Evolutionary conservation across 2,113 vertebrate species (phyloP), one percentile per base, ranked within the genome.

Genomic region (Centropristis striata): DNA sequence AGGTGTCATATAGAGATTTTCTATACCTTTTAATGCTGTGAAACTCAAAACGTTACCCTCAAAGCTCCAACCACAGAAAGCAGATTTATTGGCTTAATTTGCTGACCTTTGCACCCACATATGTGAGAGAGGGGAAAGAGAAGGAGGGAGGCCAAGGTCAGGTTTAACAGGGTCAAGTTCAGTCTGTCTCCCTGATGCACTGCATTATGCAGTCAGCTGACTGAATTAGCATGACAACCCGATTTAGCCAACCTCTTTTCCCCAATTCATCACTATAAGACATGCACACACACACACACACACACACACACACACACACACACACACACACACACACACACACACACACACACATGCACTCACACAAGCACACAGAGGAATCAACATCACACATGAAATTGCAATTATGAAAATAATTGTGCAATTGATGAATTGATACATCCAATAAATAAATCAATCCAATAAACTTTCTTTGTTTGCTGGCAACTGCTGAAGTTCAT

Each of bases 131-230:
- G 76, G 47, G 75, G 81, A 51, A 25, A 76, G 81, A 70, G 63
- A 69, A 54, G 71, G 73, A 60, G 63, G 68, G 75, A 87, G 93
- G 90, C 88, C 94, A 95, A 95, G 94, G 94, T 95, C 92, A 94
- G 85, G 88, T 94, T 93, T 92, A 95, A 93, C 93, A 88, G 89
- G 94, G 94, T 94, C 94, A 94, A 94, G 94, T 95, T 95, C 92
- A 95, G 87, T 86, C 83, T 86, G 78, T 63, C 92, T 95, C 92
- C 88, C 86, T 87, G 79, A 88, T 92, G 93, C 91, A 92, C 90
- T 92, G 84, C 88, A 94, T 95, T 95, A 95, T 93, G 89, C 91
- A 94, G 93, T 93, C 94, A 92, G 90, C 91, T 93, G 91, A 91
- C 90, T 90, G 92, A 94, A 95, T 95, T 94, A 95, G 93, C 94